Conservation (phyloP, 2,797 vertebrate genomes). For the Halcyon chelicuti region DNA sequence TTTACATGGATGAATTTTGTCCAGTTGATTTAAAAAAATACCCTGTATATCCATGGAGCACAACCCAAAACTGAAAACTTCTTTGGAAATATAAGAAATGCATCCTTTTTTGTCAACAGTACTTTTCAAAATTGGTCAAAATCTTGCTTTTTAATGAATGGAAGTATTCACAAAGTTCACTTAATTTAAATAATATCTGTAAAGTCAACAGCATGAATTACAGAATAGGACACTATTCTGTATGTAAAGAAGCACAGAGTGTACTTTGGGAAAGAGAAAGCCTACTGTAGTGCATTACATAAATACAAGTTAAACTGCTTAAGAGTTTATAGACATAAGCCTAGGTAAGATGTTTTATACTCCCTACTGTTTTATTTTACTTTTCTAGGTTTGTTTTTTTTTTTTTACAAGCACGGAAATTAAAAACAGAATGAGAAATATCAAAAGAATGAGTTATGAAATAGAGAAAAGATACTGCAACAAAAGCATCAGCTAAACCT, state of each 20-base stretch:
- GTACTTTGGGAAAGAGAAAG: neutral
- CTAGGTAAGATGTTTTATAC: neutral
- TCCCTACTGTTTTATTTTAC: neutral
- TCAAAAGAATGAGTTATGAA: neutral
- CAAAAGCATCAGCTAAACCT: constrained; percentile 13
- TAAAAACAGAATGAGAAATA: neutral
- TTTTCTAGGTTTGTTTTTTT: neutral
- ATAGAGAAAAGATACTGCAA: neutral
- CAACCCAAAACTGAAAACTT: neutral
- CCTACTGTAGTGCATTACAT: neutral
- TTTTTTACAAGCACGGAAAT: neutral
- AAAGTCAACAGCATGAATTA: neutral
- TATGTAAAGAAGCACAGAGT: neutral
- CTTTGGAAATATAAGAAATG: neutral
- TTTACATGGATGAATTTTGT: neutral
- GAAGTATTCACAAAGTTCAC: neutral
- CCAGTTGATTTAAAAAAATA: neutral
- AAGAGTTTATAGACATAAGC: neutral
- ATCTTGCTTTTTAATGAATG: neutral
- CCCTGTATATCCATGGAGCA: neutral
- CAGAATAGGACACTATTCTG: neutral
- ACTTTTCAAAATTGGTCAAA: neutral
- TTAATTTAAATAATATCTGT: neutral
- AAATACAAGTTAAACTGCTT: neutral
- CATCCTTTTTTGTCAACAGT: neutral